Evolutionary conservation across 2,888 invertebrate genomes (phyloP).

Genomic region (Glaucopsyche alexis): DNA sequence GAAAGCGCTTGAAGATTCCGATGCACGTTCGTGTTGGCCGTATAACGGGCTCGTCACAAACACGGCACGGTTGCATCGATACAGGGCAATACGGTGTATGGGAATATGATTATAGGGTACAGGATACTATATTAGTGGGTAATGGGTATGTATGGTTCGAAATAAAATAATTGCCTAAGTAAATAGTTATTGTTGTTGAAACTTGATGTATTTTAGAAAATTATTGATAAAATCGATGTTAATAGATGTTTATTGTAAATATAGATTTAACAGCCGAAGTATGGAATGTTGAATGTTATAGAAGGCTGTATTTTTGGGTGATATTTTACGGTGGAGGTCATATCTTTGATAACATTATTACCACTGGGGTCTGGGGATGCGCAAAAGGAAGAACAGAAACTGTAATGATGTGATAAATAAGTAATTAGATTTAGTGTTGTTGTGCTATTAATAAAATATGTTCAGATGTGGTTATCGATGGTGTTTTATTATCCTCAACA

Average conservation of each 20-base stretch:
- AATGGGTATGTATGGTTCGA: constrained; percentile 59
- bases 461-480: constrained; percentile 63
- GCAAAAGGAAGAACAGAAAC: constrained; percentile 51
- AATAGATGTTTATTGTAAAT: constrained; percentile 80
- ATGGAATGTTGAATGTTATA: constrained; percentile 71
- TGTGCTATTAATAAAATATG: constrained; percentile 80
- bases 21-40: constrained; percentile 24
- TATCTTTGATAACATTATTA: constrained; percentile 71
- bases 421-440: constrained; percentile 75
- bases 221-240: constrained; percentile 79
- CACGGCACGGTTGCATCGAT: constrained; percentile 41
- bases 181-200: constrained; percentile 73
- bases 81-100: constrained; percentile 51
- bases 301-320: constrained; percentile 80
- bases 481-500: constrained; percentile 44
- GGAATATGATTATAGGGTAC: constrained; percentile 40
- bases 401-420: constrained; percentile 73
- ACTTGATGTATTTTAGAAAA: constrained; percentile 78
- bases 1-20: constrained; percentile 24
- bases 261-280: constrained; percentile 63
- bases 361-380: constrained; percentile 47
- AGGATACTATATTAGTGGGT: not conserved
- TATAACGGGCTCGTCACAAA: constrained; percentile 1
- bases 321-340: constrained; percentile 73
- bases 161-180: constrained; percentile 62